These are phyloP conservation scores for Allenopithecus nigroviridis DNA, from an alignment of 2,797 vertebrate species.

Conservation along the genomic window DNA sequence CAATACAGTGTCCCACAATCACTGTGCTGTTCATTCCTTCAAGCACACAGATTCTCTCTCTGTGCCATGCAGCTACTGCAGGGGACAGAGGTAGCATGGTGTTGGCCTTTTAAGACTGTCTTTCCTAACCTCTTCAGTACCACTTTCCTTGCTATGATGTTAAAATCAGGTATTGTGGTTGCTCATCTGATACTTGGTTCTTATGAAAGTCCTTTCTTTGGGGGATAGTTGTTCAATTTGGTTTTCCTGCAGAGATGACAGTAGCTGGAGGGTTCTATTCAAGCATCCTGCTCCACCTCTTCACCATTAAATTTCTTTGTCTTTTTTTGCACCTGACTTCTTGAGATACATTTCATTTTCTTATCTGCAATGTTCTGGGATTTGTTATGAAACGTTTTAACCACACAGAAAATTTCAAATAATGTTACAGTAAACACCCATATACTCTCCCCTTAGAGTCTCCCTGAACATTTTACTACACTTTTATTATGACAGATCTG, in stretches of 20 bases:
- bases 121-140: neutral
- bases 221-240: neutral
- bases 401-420: neutral
- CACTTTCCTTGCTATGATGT: neutral
- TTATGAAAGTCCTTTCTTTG: neutral
- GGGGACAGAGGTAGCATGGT: neutral
- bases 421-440: neutral
- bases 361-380: neutral
- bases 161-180: neutral
- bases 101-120: neutral
- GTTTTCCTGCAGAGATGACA: neutral
- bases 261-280: neutral
- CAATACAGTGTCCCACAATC: neutral
- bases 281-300: neutral
- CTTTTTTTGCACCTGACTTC: neutral
- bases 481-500: neutral
- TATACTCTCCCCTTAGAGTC: neutral
- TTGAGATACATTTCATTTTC: neutral
- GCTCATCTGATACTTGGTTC: neutral
- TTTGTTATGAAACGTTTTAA: conserved; percentile 4
- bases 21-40: neutral
- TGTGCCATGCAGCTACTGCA: neutral
- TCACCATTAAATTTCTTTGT: neutral
- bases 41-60: neutral
- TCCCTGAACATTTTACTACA: neutral